These are phyloP conservation scores for Sardina pilchardus DNA, from an alignment of 2,113 vertebrate genomes.

Conservation along the genomic window DNA sequence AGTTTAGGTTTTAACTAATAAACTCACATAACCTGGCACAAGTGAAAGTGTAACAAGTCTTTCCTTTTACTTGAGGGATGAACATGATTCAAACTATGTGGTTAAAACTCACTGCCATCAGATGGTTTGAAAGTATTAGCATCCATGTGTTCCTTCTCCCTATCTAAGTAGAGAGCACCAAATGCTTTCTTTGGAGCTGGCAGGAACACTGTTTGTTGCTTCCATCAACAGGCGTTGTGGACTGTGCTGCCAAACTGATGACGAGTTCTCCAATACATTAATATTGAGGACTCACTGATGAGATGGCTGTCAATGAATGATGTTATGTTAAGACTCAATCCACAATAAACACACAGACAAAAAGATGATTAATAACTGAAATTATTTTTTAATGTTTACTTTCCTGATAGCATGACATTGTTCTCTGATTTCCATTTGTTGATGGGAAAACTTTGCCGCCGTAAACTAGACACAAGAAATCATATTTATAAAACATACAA, in stretches of 20 bases:
- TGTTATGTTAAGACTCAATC: background rate
- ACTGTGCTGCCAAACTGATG: constrained; percentile 6
- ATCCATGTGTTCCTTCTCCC: background rate
- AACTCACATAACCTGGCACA: background rate
- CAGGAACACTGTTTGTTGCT: background rate
- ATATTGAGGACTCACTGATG: background rate
- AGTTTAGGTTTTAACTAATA: background rate
- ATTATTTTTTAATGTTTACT: background rate
- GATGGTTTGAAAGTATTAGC: background rate
- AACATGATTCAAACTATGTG: background rate
- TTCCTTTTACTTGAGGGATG: background rate
- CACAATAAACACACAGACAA: background rate
- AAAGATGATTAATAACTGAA: background rate
- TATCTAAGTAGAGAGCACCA: background rate
- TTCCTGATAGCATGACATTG: background rate
- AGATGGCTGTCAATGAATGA: background rate
- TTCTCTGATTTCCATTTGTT: background rate
- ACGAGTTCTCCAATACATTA: background rate
- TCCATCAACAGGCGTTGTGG: background rate
- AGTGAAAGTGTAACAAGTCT: background rate
- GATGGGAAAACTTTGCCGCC: background rate
- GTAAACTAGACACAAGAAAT: background rate
- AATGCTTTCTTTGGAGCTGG: background rate
- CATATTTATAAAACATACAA: background rate
- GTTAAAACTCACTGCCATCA: background rate